Percentiles rank a stretch among this genome's conserved stretches.
Evolutionary conservation across 2,888 invertebrate species (phyloP).

Genomic region (Drosophila merina): DNA sequence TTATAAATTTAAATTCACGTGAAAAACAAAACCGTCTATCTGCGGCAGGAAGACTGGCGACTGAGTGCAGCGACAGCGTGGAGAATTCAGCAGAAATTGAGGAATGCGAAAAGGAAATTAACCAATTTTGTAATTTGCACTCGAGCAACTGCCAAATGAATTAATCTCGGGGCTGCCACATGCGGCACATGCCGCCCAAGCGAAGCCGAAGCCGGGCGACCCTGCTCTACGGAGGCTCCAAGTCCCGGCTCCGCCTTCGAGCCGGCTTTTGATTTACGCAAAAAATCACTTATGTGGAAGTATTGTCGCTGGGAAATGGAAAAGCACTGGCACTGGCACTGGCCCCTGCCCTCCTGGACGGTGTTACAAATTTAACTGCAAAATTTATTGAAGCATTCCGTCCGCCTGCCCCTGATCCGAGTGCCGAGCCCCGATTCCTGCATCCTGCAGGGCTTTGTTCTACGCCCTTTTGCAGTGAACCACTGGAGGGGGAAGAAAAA

Average conservation of each 20-base stretch:
- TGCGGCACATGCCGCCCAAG: slow-evolving; percentile 33
- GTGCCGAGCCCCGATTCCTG: neutral
- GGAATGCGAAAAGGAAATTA: slow-evolving; percentile 75
- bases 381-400: slow-evolving; percentile 68
- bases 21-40: slow-evolving; percentile 74
- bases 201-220: neutral
- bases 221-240: slow-evolving; percentile 7
- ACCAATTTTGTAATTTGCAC: slow-evolving; percentile 76
- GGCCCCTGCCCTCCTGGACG: slow-evolving; percentile 21
- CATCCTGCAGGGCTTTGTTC: slow-evolving; percentile 28
- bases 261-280: slow-evolving; percentile 74
- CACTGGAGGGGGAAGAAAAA: slow-evolving; percentile 19
- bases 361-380: slow-evolving; percentile 57
- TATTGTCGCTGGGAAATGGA: slow-evolving; percentile 61
- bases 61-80: slow-evolving; percentile 49
- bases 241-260: slow-evolving; percentile 45
- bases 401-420: neutral
- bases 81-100: slow-evolving; percentile 74
- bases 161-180: slow-evolving; percentile 62
- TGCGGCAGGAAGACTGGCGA: slow-evolving; percentile 30
- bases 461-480: slow-evolving; percentile 63
- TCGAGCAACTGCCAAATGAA: slow-evolving; percentile 74
- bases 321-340: slow-evolving; percentile 22
- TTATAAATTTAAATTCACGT: slow-evolving; percentile 75
- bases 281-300: slow-evolving; percentile 76